Conservation (phyloP, 2,888 invertebrate genomes). For the Uropetala carovei region DNA sequence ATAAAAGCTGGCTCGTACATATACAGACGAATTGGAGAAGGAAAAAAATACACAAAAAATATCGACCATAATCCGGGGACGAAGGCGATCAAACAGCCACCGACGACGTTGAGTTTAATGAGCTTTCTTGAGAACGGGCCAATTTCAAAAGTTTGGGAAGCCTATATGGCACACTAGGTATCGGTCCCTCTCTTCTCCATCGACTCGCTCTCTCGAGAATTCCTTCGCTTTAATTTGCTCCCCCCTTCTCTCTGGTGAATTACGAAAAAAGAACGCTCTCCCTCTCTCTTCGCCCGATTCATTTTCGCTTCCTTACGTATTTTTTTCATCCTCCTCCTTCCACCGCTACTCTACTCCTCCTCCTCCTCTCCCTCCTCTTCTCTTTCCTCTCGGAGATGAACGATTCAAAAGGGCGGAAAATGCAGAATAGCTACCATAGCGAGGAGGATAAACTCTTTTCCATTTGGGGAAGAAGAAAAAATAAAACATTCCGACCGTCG, state of each 20-base stretch:
- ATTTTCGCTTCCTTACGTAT: too few species aligned
- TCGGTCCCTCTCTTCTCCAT: neutral
- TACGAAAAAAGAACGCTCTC: too few species aligned
- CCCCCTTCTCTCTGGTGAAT: too few species aligned
- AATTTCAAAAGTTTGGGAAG: neutral
- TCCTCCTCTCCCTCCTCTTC: neutral
- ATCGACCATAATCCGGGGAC: neutral
- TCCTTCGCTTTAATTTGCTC: too few species aligned
- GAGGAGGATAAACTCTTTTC: slow-evolving; percentile 19
- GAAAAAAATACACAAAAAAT: neutral
- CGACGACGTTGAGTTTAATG: neutral
- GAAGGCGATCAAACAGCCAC: neutral
- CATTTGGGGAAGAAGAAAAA: neutral
- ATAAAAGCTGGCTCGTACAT: too few species aligned
- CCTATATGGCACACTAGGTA: neutral
- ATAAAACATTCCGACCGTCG: neutral
- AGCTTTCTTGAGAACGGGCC: neutral
- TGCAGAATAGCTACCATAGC: neutral
- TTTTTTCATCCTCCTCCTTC: too few species aligned
- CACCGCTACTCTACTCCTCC: neutral
- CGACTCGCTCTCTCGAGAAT: neutral
- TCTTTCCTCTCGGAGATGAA: neutral
- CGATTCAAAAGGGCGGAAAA: slow-evolving; percentile 35
- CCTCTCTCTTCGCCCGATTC: too few species aligned
- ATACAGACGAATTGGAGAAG: too few species aligned